Evolutionary conservation across 1,140 invertebrate species (phyloP).

Genomic region (Leptonema lineaticorne): DNA sequence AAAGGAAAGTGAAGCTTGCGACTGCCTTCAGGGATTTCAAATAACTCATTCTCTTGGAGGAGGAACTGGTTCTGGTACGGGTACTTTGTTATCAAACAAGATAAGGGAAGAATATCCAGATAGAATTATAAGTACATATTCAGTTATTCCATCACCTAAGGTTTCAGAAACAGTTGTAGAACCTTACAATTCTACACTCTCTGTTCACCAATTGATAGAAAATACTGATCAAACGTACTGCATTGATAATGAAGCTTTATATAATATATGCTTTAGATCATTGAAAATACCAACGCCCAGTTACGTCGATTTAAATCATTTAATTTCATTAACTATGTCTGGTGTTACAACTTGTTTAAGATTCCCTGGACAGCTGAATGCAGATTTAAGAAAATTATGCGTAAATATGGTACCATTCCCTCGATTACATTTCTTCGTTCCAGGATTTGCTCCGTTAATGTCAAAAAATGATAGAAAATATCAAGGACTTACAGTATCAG

Average conservation of each 20-base stretch:
- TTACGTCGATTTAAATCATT: conserved; percentile 78
- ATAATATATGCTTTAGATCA: conserved; percentile 79
- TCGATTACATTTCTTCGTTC: conserved; percentile 94
- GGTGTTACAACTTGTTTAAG: conserved; percentile 55
- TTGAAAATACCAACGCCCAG: conserved; percentile 75
- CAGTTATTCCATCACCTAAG: conserved; percentile 77
- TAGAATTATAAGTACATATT: conserved; percentile 86
- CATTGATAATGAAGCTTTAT: conserved; percentile 81
- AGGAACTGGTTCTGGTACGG: conserved; percentile 79
- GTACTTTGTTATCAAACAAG: conserved; percentile 75
- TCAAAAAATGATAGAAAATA: conserved; percentile 76
- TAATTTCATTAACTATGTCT: conserved; percentile 72
- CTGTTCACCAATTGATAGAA: conserved; percentile 78
- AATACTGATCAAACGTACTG: conserved; percentile 82
- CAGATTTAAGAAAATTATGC: conserved; percentile 91
- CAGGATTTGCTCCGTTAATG: conserved; percentile 88
- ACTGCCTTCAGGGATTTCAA: conserved; percentile 77
- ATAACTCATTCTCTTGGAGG: conserved; percentile 74
- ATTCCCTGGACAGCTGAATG: conserved; percentile 75
- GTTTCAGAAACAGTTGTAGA: conserved; percentile 76
- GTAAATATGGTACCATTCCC: conserved; percentile 96
- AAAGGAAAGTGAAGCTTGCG: conserved; percentile 78
- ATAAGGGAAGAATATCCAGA: conserved; percentile 80
- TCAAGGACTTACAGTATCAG: conserved; percentile 75
- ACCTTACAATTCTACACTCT: conserved; percentile 75